These are phyloP conservation scores for Epinotia brunnichana DNA, from an alignment of 2,888 invertebrate species.

Conservation along the genomic window DNA sequence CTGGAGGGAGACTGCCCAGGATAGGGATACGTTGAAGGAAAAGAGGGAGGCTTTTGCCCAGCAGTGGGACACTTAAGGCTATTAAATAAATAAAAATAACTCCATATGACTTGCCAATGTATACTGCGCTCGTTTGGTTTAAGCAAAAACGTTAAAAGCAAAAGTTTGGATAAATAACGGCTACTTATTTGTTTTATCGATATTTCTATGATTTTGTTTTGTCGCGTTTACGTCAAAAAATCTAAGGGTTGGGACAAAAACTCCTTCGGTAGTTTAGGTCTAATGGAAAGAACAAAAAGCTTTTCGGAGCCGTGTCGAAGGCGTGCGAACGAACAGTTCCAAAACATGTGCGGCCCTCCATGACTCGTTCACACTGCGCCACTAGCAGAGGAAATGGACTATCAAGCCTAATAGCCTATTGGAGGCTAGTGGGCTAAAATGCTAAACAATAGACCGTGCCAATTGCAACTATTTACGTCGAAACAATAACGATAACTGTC, in stretches of 20 bases:
- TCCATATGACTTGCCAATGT: background rate
- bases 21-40: too few relatives aligned
- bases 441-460: slow-evolving; percentile 20
- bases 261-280: slow-evolving; percentile 51
- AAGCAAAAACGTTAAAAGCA: background rate
- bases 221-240: slow-evolving; percentile 10
- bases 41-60: too few relatives aligned
- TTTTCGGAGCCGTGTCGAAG: slow-evolving; percentile 55
- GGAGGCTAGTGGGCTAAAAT: slow-evolving; percentile 28
- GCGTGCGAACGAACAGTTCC: slow-evolving; percentile 69
- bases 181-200: background rate
- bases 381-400: slow-evolving; percentile 28
- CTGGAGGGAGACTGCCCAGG: too few relatives aligned
- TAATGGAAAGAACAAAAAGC: slow-evolving; percentile 71
- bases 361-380: slow-evolving; percentile 31
- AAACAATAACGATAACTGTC: slow-evolving; percentile 6
- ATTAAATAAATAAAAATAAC: too few relatives aligned
- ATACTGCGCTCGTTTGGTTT: background rate
- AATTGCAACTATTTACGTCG: slow-evolving; percentile 5
- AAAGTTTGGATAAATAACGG: background rate
- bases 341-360: slow-evolving; percentile 54
- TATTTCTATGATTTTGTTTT: background rate
- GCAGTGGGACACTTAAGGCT: too few relatives aligned
- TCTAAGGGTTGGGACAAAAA: slow-evolving; percentile 30
- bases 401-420: slow-evolving; percentile 16